These are phyloP conservation scores for Ormyrus labotus DNA, from an alignment of 2,888 invertebrate species.

Conservation along the genomic window DNA sequence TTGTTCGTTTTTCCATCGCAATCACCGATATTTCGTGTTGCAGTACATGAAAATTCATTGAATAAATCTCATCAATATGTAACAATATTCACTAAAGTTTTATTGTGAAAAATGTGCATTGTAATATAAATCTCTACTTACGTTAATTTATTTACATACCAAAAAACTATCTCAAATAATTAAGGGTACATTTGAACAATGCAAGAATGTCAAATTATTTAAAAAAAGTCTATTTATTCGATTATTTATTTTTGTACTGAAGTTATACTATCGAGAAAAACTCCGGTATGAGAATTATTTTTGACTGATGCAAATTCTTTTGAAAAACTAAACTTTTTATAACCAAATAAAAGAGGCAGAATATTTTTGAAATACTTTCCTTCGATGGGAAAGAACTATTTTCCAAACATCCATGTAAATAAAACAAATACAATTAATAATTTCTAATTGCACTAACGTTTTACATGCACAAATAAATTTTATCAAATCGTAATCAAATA, in stretches of 20 bases:
- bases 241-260: constrained; percentile 45
- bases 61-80: not conserved
- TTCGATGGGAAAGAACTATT: not conserved
- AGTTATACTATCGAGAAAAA: constrained; percentile 9
- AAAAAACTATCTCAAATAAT: no score
- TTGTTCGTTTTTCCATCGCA: not conserved
- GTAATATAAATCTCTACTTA: not conserved
- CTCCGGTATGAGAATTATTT: constrained; percentile 22
- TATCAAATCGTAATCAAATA: constrained; percentile 11
- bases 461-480: not conserved
- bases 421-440: constrained; percentile 1
- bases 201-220: constrained; percentile 32
- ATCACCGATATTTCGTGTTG: constrained; percentile 14
- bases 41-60: constrained; percentile 31
- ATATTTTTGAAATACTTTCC: constrained; percentile 33
- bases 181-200: not conserved
- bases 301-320: constrained; percentile 6
- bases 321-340: constrained; percentile 24
- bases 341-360: constrained; percentile 17
- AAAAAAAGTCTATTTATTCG: constrained; percentile 5
- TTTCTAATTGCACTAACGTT: constrained; percentile 3
- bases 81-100: not conserved
- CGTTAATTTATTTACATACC: no score
- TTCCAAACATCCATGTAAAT: constrained; percentile 13
- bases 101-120: not conserved